Evolutionary conservation across 64 coral and sea anemone species (phyloP).

Genomic region (Actinia tenebrosa): DNA sequence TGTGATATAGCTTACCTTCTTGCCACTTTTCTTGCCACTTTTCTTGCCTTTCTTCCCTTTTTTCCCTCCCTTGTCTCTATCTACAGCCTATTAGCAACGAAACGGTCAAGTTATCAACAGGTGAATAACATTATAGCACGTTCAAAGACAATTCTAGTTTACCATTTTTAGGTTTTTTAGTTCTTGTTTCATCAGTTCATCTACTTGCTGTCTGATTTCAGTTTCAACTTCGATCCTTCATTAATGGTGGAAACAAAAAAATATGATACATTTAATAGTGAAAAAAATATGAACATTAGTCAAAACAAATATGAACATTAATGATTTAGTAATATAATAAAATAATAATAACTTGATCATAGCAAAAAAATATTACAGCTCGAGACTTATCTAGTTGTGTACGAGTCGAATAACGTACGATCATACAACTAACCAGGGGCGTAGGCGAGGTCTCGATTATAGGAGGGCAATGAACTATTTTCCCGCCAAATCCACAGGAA

Average conservation of each 20-base stretch:
- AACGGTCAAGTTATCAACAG: not conserved
- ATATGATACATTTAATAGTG: not conserved
- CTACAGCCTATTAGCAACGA: conserved; percentile 58
- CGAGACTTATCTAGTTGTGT: too few species aligned
- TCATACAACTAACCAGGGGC: too few species aligned
- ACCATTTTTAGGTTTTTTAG: conserved; percentile 97
- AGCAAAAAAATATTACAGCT: not conserved
- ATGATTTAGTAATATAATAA: too few species aligned
- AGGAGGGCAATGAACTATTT: too few species aligned
- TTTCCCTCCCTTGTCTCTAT: conserved; percentile 93
- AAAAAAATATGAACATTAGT: too few species aligned
- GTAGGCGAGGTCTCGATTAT: too few species aligned
- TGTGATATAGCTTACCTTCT: conserved; percentile 36
- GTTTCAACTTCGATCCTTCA: conserved; percentile 93
- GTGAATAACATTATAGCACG: not conserved
- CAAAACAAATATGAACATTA: too few species aligned
- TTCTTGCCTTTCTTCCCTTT: conserved; percentile 99
- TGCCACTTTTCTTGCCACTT: conserved; percentile 86
- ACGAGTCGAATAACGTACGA: too few species aligned
- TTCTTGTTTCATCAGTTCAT: conserved; percentile 94
- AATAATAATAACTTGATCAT: too few species aligned
- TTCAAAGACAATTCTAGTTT: not conserved
- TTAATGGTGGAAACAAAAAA: not conserved
- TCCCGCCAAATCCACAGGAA: too few species aligned
- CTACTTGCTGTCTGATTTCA: conserved; percentile 92